Base-by-base conservation (phyloP, 1,140 invertebrate species). In the Oncopodura yosiiana region DNA sequence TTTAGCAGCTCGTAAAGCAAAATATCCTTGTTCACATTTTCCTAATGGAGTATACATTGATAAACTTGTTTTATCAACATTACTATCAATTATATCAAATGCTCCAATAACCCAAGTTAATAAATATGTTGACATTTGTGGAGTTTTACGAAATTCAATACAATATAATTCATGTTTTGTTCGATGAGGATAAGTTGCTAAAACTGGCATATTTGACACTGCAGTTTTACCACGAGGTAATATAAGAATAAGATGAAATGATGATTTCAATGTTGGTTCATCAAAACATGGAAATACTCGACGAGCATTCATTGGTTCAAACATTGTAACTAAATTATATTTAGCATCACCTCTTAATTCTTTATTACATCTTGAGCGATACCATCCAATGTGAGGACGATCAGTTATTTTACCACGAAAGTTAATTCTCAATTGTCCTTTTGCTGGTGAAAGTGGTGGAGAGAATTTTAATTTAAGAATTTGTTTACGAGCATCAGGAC, bases 211-310 rank as follows among this genome's bases (percentile, higher is more conserved):
- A 29, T 72, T 71, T 4, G 65, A 70, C 11, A 73, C 42, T 23
- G 53, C 63, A 16, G 46, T 30, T 9, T 65, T 72, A 58, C 37
- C 68, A 60, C 9, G 55, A 45, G 49, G 65, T 60, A 75, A 56
- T 9, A 73, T 68, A 12, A 81, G 49, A 3, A 69, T 70, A 30
- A 72, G 64, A 30, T 63, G 41, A 53, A 80, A 83, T 11, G 67
- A 70, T 6, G 79, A 73, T 67, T 81, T 83, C 27, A 81, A 67
- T 12, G 67, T 68, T 0, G 80, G 79, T 61, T 83, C 81, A 65
- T 83, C 79, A 68, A 77, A 81, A 66, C 77, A 81, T 1, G 81
- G 81, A 60, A 84, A 83, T 0, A 77, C 71, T 37, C 66, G 66
- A 21, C 79, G 66, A 30, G 78, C 78, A 69, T 75, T 74, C 34